A percentile compares a stretch with the other conserved stretches of the same genome.
These are phyloP conservation scores for Cisticola juncidis DNA, from an alignment of 2,113 vertebrate genomes.

Conservation along the genomic window DNA sequence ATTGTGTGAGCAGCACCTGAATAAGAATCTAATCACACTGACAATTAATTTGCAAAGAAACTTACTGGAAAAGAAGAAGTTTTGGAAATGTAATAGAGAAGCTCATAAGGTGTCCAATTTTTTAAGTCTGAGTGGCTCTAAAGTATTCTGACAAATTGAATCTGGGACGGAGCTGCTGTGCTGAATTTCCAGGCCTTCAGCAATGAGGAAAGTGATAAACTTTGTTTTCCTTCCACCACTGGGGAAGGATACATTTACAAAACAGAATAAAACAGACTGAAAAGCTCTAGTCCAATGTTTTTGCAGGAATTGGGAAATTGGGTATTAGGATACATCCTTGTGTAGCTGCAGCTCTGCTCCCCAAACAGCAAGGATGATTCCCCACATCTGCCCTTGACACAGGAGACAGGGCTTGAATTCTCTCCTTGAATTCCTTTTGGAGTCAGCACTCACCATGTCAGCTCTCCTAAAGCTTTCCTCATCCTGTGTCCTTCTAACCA, in stretches of 20 bases:
- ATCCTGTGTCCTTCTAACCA: not conserved
- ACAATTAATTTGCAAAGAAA: slow-evolving; percentile 22
- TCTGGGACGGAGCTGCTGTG: not conserved
- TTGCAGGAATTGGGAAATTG: not conserved
- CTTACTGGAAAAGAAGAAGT: not conserved
- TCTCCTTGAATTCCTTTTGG: not conserved
- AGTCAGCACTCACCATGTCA: not conserved
- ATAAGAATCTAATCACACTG: not conserved
- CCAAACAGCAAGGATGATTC: not conserved
- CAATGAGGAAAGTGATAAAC: not conserved
- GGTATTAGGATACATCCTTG: not conserved
- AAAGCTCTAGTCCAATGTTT: not conserved
- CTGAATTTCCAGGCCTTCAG: slow-evolving; percentile 17
- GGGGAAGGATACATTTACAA: not conserved
- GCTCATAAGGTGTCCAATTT: not conserved
- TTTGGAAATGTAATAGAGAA: not conserved
- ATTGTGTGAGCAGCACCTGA: not conserved
- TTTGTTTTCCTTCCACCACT: not conserved
- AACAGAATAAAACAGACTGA: not conserved
- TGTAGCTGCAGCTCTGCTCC: not conserved
- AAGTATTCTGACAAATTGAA: not conserved
- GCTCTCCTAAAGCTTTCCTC: not conserved
- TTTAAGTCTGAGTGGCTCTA: not conserved
- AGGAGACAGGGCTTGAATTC: not conserved
- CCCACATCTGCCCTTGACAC: not conserved